phyloP scores from a whole-genome alignment of 2,888 invertebrate species.

The Drosophila diplacantha region DNA sequence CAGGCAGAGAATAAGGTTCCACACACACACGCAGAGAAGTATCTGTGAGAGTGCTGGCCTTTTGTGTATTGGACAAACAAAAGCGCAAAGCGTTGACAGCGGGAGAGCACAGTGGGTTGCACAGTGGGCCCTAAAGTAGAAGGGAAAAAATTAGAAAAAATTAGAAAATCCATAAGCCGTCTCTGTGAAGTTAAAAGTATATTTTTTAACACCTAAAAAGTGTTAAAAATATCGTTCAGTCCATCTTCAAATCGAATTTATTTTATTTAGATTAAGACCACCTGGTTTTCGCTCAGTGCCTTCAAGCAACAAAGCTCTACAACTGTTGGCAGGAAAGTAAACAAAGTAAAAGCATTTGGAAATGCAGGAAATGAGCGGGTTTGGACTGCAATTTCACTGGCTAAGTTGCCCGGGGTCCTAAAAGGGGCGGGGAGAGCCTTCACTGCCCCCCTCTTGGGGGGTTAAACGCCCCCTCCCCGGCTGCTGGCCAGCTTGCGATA shows the following conservation, averaged over 20 bases:
- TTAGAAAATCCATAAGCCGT: too few relatives aligned
- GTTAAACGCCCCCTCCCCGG: conserved; percentile 14
- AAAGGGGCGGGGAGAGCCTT: not conserved
- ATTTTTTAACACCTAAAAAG: not conserved
- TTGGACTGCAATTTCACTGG: conserved; percentile 29
- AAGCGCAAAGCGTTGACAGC: conserved; percentile 62
- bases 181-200: not conserved
- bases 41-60: conserved; percentile 45
- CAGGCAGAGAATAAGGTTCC: conserved; percentile 24
- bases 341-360: conserved; percentile 57
- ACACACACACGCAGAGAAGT: conserved; percentile 6
- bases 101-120: conserved; percentile 7
- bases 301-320: conserved; percentile 13
- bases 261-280: too few relatives aligned
- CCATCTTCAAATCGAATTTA: too few relatives aligned
- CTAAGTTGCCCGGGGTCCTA: conserved; percentile 14
- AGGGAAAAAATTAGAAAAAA: too few relatives aligned
- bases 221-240: too few relatives aligned
- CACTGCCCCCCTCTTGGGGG: not conserved
- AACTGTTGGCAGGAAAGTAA: conserved; percentile 27
- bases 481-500: conserved; percentile 55
- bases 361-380: conserved; percentile 41
- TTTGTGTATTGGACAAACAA: conserved; percentile 68
- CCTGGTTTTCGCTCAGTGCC: not conserved
- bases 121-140: conserved; percentile 16